phyloP scores from a whole-genome alignment of 2,888 invertebrate species.

The Acheta domesticus region DNA sequence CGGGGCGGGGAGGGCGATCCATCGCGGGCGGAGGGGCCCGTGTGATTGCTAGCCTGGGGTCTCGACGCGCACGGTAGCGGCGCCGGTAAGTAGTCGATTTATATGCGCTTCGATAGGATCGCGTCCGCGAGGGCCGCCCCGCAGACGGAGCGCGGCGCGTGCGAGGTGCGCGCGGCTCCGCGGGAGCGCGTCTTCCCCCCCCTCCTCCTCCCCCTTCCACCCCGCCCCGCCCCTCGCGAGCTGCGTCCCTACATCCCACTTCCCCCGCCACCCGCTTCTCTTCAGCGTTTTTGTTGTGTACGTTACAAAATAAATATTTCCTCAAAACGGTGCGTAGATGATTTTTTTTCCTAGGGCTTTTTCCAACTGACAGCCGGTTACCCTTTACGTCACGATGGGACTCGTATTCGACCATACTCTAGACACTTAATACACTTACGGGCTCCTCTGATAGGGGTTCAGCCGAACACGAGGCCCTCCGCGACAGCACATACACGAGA shows the following conservation, averaged over 20 bases:
- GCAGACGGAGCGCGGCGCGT: neutral
- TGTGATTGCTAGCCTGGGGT: slow-evolving; percentile 10
- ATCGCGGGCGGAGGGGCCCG: neutral
- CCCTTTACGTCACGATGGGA: too few species aligned
- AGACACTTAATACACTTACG: too few species aligned
- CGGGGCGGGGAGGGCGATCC: neutral
- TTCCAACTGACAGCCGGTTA: too few species aligned
- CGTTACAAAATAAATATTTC: too few species aligned
- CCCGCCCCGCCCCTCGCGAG: neutral
- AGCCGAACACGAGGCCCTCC: too few species aligned
- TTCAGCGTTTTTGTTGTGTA: neutral
- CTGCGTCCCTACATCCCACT: neutral
- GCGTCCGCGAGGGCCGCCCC: neutral
- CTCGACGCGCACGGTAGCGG: neutral
- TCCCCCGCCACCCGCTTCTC: neutral
- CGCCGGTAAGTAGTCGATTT: slow-evolving; percentile 18
- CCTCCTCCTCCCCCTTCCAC: neutral
- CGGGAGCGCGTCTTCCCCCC: neutral
- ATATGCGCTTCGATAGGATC: slow-evolving; percentile 18
- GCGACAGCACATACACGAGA: too few species aligned
- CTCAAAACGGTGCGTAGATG: too few species aligned
- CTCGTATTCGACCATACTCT: too few species aligned
- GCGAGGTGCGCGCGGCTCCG: too few species aligned
- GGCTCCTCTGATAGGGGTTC: too few species aligned
- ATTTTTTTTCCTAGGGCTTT: too few species aligned